Evolutionary conservation across 1,140 invertebrate genomes (phyloP), one percentile per base, ranked within the genome.

Genomic region (Amyelois transitella): DNA sequence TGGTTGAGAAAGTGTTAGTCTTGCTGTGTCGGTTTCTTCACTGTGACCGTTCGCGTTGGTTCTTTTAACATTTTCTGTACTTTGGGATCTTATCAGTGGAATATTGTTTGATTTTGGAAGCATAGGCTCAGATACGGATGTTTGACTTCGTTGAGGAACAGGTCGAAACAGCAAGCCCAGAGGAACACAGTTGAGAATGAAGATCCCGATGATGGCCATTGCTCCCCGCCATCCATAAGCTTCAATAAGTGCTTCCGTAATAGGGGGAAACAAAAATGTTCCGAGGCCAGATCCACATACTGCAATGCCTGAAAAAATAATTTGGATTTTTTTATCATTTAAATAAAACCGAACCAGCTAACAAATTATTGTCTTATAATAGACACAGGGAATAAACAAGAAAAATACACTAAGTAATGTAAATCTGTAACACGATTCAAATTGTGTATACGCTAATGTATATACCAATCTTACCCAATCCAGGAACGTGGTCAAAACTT

Each of bases 201-300:
- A 88, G 8, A 91, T 95, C 8, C 95, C 92, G 19, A 96, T 92
- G 19, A 98, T 93, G 0, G 96, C 81, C 86, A 98, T 92, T 0
- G 95, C 90, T 1, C 92, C 93, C 50, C 93, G 88, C 94, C 94
- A 95, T 50, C 91, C 91, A 63, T 91, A 94, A 17, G 69, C 75
- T 0, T 75, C 63, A 10, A 96, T 91, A 6, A 96, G 83, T 43
- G 78, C 81, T 57, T 92, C 90, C n/a, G 93, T 93, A 1, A 96
- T 84, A 0, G 95, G 95, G 0, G 96, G 93, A 70, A 97, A 94
- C 1, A 96, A 77, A 73, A 96, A 94, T 12, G 95, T 97, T 14
- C 96, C 96, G 12, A 97, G 90, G 2, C 96, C 96, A 4, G 96
- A 97, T 2, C 97, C 97, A 70, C 97, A 98, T 0, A 99, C 97